phyloP scores from a whole-genome alignment of 2,888 invertebrate genomes.

The Lochmaea crataegi region DNA sequence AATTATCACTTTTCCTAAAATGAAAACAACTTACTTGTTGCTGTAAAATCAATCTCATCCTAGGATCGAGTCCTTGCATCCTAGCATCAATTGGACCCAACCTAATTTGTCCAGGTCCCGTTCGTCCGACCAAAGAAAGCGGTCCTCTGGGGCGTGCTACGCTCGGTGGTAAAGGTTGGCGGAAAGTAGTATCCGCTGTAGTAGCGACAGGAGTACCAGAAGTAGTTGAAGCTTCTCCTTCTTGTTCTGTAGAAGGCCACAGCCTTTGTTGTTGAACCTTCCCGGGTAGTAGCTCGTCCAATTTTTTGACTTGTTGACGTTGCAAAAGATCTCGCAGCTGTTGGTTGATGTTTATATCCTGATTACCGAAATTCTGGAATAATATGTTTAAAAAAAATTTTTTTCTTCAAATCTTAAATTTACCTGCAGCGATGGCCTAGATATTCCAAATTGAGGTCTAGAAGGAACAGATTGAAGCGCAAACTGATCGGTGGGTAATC shows the following conservation, averaged over 20 bases:
- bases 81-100: conserved; percentile 64
- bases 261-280: conserved; percentile 66
- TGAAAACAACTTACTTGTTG: conserved; percentile 55
- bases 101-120: conserved; percentile 56
- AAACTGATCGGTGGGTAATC: conserved; percentile 63
- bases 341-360: conserved; percentile 73
- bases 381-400: conserved; percentile 23
- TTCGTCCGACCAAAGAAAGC: conserved; percentile 54
- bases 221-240: conserved; percentile 53
- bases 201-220: background rate
- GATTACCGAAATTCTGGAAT: conserved; percentile 52
- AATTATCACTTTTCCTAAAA: background rate
- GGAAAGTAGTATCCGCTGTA: conserved; percentile 70
- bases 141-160: conserved; percentile 68
- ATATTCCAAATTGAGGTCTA: conserved; percentile 66
- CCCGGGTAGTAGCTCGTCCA: conserved; percentile 65
- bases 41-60: conserved; percentile 68
- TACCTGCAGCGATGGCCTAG: conserved; percentile 51
- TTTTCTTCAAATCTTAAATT: conserved; percentile 12
- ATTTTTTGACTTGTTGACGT: conserved; percentile 74
- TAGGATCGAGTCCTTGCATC: conserved; percentile 67
- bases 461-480: conserved; percentile 69
- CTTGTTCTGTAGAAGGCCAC: conserved; percentile 66
- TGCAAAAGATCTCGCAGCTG: conserved; percentile 86
- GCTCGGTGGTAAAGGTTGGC: conserved; percentile 76